These are phyloP conservation scores for Cryptophagus acutangulus DNA, from an alignment of 2,888 invertebrate species.

Conservation along the genomic window DNA sequence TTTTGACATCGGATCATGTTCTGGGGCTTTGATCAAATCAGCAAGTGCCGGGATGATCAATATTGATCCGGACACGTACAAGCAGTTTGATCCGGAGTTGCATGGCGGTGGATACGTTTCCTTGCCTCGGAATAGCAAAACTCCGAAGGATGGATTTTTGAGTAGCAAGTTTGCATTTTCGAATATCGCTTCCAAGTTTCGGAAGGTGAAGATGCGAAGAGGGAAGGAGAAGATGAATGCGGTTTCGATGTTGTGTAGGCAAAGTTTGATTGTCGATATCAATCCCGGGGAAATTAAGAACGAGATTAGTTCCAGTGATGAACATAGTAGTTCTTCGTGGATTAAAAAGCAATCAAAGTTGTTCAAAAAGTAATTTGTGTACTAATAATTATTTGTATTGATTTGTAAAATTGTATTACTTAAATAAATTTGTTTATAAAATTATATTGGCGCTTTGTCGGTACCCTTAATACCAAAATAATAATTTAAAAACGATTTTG, in stretches of 20 bases:
- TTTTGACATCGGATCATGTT: slow-evolving; percentile 40
- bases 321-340: no score
- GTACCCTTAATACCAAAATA: no score
- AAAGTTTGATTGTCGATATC: slow-evolving; percentile 66
- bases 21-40: slow-evolving; percentile 60
- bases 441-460: no score
- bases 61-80: slow-evolving; percentile 58
- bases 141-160: slow-evolving; percentile 41
- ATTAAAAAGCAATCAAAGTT: no score
- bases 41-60: slow-evolving; percentile 76
- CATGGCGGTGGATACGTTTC: slow-evolving; percentile 52
- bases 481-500: no score
- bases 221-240: slow-evolving; percentile 52
- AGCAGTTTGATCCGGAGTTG: slow-evolving; percentile 50
- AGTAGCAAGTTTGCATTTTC: slow-evolving; percentile 50
- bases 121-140: slow-evolving; percentile 46
- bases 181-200: slow-evolving; percentile 57
- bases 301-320: no score
- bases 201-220: slow-evolving; percentile 53
- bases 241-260: slow-evolving; percentile 67
- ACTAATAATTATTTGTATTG: no score
- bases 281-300: slow-evolving; percentile 8
- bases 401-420: no score
- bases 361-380: no score
- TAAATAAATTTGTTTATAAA: no score